Percentiles rank a stretch among this genome's conserved stretches.
phyloP scores from a whole-genome alignment of 2,113 vertebrate genomes.

The Sylvia atricapilla region DNA sequence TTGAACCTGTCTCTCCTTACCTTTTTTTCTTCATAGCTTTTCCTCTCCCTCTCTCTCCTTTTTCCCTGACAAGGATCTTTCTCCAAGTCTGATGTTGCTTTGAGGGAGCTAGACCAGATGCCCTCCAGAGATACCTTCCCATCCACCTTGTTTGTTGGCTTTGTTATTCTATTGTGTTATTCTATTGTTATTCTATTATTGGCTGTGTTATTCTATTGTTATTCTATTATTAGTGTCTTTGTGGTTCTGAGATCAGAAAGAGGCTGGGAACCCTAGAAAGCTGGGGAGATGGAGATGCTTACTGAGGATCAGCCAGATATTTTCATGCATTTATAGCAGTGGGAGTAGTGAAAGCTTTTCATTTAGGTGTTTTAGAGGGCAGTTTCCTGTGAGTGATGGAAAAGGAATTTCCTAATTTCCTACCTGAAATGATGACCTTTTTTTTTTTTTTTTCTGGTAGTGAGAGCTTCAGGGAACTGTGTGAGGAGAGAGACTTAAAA shows the following conservation, averaged over 20 bases:
- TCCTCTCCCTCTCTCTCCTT: rapidly evolving
- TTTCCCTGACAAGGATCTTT: background rate
- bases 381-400: background rate
- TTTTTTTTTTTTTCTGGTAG: background rate
- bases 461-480: rapidly evolving
- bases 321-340: background rate
- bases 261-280: background rate
- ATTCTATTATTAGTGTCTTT: too few relatives aligned
- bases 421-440: background rate
- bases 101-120: background rate
- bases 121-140: background rate
- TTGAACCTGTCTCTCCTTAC: background rate
- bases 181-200: too few relatives aligned
- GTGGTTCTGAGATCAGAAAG: background rate
- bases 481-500: background rate
- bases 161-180: too few relatives aligned
- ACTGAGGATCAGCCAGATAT: background rate
- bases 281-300: background rate
- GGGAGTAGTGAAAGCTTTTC: background rate
- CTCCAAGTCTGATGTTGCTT: background rate
- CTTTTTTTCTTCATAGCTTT: background rate
- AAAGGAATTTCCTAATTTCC: background rate
- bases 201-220: too few relatives aligned
- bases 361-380: background rate
- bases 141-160: background rate